Evolutionary conservation across 2,888 invertebrate genomes (phyloP).

Genomic region (Drosophila colorata): DNA sequence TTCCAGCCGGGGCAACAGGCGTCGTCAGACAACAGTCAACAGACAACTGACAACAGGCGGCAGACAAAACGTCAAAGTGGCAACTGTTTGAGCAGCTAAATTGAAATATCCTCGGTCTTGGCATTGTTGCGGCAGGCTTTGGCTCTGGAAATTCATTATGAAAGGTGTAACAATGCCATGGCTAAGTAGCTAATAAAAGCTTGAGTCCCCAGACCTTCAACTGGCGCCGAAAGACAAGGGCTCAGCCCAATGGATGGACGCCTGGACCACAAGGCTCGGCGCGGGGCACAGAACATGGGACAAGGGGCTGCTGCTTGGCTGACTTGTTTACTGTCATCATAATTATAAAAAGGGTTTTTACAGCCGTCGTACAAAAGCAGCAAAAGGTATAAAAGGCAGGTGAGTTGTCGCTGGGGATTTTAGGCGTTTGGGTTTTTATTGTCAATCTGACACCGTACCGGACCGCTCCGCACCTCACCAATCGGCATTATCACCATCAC

Average conservation of each 20-base stretch:
- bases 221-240: conserved; percentile 48
- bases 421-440: conserved; percentile 52
- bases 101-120: conserved; percentile 74
- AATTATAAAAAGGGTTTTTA: conserved; percentile 79
- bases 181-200: conserved; percentile 78
- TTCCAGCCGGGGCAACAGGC: conserved; percentile 63
- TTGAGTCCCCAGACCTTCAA: conserved; percentile 42
- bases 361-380: conserved; percentile 52
- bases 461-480: conserved; percentile 18
- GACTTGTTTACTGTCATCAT: conserved; percentile 78
- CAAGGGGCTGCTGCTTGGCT: conserved; percentile 29
- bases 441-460: conserved; percentile 39
- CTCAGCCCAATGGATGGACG: conserved; percentile 15
- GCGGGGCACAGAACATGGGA: background rate
- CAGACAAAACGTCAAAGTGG: conserved; percentile 76
- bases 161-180: conserved; percentile 76
- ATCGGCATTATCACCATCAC: conserved; percentile 47
- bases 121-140: conserved; percentile 70
- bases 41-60: conserved; percentile 31
- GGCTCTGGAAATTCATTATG: conserved; percentile 64
- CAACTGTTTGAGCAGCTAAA: conserved; percentile 78
- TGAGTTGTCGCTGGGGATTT: conserved; percentile 57
- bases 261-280: conserved; percentile 6
- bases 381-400: conserved; percentile 61
- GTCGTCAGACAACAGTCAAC: conserved; percentile 33